Evolutionary conservation across 2,113 vertebrate species (phyloP).

Genomic region (Ochotona curzoniae): DNA sequence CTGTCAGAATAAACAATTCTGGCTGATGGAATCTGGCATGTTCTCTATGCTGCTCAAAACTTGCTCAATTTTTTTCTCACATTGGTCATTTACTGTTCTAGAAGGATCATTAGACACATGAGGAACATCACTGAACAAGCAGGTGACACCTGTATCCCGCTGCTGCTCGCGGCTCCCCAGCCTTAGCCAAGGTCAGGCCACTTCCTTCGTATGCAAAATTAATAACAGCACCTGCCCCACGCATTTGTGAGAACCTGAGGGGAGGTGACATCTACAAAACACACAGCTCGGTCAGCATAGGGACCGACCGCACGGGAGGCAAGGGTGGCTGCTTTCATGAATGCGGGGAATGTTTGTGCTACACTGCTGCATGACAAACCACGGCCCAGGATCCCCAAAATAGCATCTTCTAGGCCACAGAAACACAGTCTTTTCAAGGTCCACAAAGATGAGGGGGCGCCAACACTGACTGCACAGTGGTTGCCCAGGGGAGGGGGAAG

Average conservation of each 20-base stretch:
- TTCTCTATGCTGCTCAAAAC: not conserved
- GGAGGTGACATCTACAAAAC: rapidly evolving
- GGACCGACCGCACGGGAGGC: rapidly evolving
- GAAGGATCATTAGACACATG: not conserved
- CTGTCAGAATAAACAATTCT: not conserved
- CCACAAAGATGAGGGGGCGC: not conserved
- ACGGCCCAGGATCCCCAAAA: not conserved
- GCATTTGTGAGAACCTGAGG: not conserved
- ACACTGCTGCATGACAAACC: not conserved
- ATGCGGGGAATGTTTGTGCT: not conserved
- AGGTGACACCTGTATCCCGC: too few relatives aligned
- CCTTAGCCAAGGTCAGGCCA: not conserved
- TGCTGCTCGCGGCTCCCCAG: not conserved
- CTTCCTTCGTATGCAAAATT: not conserved
- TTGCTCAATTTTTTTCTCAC: not conserved
- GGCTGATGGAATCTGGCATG: not conserved
- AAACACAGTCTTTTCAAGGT: not conserved
- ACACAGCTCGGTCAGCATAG: not conserved
- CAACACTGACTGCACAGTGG: not conserved
- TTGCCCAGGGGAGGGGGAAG: not conserved
- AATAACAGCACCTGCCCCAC: not conserved
- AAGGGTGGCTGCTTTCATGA: not conserved
- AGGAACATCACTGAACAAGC: not conserved
- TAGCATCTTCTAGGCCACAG: not conserved
- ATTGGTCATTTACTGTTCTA: not conserved